Evolutionary conservation across 2,888 invertebrate species (phyloP).

Genomic region (Auanema freiburgensis): DNA sequence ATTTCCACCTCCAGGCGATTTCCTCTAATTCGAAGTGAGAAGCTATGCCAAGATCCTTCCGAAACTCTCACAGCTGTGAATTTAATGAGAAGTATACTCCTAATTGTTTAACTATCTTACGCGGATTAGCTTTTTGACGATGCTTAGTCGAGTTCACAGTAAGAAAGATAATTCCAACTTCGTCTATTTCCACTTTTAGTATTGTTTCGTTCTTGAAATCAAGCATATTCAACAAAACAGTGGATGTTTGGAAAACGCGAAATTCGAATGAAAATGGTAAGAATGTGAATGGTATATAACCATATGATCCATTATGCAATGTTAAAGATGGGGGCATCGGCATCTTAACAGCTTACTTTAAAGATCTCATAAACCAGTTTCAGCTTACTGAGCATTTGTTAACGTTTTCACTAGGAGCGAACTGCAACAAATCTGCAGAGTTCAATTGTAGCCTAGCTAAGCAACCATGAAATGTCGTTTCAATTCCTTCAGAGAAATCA

Average conservation of each 20-base stretch:
- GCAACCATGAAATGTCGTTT: slow-evolving; percentile 50
- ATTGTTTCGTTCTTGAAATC: slow-evolving; percentile 54
- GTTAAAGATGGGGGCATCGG: slow-evolving; percentile 50
- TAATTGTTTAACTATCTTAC: slow-evolving; percentile 15
- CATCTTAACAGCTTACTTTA: slow-evolving; percentile 31
- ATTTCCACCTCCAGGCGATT: slow-evolving; percentile 60
- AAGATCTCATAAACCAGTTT: background rate
- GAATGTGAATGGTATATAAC: slow-evolving; percentile 57
- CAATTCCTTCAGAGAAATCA: slow-evolving; percentile 52
- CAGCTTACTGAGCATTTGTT: background rate
- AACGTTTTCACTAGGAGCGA: slow-evolving; percentile 45
- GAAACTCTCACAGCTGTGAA: slow-evolving; percentile 42
- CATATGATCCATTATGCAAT: slow-evolving; percentile 37
- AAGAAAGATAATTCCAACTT: slow-evolving; percentile 33
- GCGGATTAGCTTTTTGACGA: slow-evolving; percentile 51
- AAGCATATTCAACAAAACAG: slow-evolving; percentile 41
- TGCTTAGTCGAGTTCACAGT: slow-evolving; percentile 52
- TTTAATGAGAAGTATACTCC: slow-evolving; percentile 6
- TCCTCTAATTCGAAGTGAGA: slow-evolving; percentile 55
- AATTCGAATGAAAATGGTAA: slow-evolving; percentile 62
- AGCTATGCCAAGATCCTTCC: slow-evolving; percentile 57
- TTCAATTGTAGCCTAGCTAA: slow-evolving; percentile 54
- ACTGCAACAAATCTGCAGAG: slow-evolving; percentile 49
- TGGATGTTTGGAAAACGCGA: slow-evolving; percentile 41
- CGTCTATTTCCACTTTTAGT: slow-evolving; percentile 42